phyloP scores from a whole-genome alignment of 2,113 vertebrate species.

The Panurus biarmicus region DNA sequence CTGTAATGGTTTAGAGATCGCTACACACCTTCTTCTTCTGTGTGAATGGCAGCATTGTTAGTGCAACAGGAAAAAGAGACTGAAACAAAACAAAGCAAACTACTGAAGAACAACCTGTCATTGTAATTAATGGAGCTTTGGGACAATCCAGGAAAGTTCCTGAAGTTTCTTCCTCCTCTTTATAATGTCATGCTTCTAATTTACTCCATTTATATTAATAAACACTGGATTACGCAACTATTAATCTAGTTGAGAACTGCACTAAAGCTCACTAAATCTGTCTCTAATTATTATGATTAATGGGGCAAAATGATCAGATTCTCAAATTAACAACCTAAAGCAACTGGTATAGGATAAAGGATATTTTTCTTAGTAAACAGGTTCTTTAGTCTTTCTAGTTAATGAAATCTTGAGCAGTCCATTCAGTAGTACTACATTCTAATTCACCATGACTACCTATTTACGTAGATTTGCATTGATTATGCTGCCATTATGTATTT shows the following conservation, averaged over 20 bases:
- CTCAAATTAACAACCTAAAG: constrained; percentile 65
- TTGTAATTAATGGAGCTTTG: constrained; percentile 43
- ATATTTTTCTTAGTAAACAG: constrained; percentile 33
- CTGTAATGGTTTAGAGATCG: neutral
- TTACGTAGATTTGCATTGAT: constrained; percentile 62
- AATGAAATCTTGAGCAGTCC: constrained; percentile 43
- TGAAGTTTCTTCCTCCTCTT: constrained; percentile 52
- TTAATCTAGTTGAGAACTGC: constrained; percentile 69
- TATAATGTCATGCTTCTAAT: constrained; percentile 66
- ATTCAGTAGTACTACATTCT: constrained; percentile 38
- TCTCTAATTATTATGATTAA: constrained; percentile 74
- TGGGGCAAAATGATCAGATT: constrained; percentile 63
- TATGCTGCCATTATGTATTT: constrained; percentile 53
- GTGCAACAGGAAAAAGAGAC: neutral
- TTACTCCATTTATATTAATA: constrained; percentile 76
- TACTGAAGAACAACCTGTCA: constrained; percentile 12
- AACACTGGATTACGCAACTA: constrained; percentile 59
- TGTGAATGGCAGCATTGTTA: neutral
- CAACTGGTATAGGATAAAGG: constrained; percentile 51
- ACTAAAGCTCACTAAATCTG: constrained; percentile 71
- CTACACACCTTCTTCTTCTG: neutral
- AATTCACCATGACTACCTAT: constrained; percentile 46
- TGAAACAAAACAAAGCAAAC: constrained; percentile 17
- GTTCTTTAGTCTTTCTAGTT: constrained; percentile 45
- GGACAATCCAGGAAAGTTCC: constrained; percentile 37